Conservation (phyloP, 1,140 invertebrate genomes). For the Microplitis mediator region DNA sequence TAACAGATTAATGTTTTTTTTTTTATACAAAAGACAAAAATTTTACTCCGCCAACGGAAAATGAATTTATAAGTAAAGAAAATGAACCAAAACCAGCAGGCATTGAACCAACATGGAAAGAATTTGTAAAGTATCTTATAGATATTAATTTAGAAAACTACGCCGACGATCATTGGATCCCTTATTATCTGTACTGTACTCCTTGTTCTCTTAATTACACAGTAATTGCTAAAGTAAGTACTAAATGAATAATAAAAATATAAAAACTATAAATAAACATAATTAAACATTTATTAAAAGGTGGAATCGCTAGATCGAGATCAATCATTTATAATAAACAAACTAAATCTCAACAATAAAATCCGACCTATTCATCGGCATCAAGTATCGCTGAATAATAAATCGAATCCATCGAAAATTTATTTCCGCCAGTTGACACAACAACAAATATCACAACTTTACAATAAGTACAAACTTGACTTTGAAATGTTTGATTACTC, state of each 20-base stretch:
- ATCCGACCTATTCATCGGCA: constrained; percentile 59
- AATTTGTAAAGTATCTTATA: constrained; percentile 64
- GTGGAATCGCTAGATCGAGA: constrained; percentile 67
- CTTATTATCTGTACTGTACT: constrained; percentile 58
- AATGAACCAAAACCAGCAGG: constrained; percentile 44
- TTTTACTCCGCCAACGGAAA: constrained; percentile 25
- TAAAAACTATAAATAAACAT: not conserved
- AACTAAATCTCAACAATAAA: constrained; percentile 41
- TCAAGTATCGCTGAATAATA: constrained; percentile 9
- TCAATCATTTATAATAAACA: constrained; percentile 59
- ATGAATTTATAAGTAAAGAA: constrained; percentile 38
- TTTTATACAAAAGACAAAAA: constrained; percentile 33
- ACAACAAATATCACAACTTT: constrained; percentile 54
- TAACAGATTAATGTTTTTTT: not conserved
- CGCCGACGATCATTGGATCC: constrained; percentile 63
- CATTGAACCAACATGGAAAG: constrained; percentile 65
- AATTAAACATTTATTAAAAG: constrained; percentile 22
- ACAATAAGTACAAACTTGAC: constrained; percentile 64
- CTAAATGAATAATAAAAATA: not conserved
- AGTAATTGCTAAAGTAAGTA: constrained; percentile 67
- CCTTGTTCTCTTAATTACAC: constrained; percentile 56
- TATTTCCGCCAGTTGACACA: constrained; percentile 61
- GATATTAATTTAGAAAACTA: constrained; percentile 52
- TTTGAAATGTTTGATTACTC: constrained; percentile 65
- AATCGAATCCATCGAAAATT: constrained; percentile 38